Base-by-base conservation (phyloP, 1,140 invertebrate species). In the Drosophila bifasciata region DNA sequence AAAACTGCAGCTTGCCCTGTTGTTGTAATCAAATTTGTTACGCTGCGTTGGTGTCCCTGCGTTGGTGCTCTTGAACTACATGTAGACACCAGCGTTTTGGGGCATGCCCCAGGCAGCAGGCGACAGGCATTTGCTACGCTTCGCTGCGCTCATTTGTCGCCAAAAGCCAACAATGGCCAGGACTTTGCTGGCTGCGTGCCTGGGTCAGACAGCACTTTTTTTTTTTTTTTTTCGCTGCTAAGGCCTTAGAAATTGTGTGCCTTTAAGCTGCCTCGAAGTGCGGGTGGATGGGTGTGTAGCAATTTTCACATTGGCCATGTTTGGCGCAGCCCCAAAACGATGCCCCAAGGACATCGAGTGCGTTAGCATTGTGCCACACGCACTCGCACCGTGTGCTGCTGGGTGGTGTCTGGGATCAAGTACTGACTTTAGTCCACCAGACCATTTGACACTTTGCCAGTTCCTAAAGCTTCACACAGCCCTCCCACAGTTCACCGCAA, bases 21-120 rank as follows among this genome's bases (percentile, higher is more conserved):
- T 76, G 64, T 76, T 81, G 76, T 76, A 86, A 85, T 86, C 73
- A 85, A 86, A 85, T 88, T 85, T 88, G 81, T 78, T 70, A 88
- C 74, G 83, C 76, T 85, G 71, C 80, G 72, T 79, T 63, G 61
- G 19, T 15, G 45, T 41, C 41, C 25, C 48, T 48, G 25, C 58
- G 28, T 51, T 32, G 3, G 8, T 56, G 53, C 41, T 57, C 40
- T 41, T 51, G 53, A 46, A 58, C 53, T 62, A 62, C 60, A 78
- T 58, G 58, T 48, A 57, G 39, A 36, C 9, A 4, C 9, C 32
- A 36, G 11, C 32, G 11, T 36, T 13, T 36, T 11, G 32, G 32
- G 32, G 32, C 32, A 36, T 36, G 32, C 32, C 32, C 32, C 32
- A 7, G 23, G 23, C 23, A 7, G 39, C 15, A 28, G 44, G 32